Percentiles rank a stretch among this genome's conserved stretches.
Conservation (phyloP, 1,140 invertebrate genomes). For the Euwallacea similis region DNA sequence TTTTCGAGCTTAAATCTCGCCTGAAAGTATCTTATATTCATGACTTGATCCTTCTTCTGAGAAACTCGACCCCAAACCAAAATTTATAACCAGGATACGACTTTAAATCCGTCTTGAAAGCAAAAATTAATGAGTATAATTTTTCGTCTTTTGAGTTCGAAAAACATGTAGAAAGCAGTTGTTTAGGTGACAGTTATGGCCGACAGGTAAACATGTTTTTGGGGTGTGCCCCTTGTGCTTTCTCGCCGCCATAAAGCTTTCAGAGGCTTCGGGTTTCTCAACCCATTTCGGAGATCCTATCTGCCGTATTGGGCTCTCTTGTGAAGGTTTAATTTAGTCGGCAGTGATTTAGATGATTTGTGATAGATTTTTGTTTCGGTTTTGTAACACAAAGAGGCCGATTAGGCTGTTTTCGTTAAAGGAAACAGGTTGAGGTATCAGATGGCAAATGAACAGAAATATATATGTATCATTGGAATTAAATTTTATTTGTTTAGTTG, state of each 20-base stretch:
- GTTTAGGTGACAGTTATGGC: slow-evolving; percentile 19
- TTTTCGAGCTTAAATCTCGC: not conserved
- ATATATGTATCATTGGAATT: too few relatives aligned
- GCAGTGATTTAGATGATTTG: slow-evolving; percentile 25
- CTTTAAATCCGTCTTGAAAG: slow-evolving; percentile 12
- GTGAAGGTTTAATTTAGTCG: slow-evolving; percentile 29
- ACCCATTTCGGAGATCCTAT: slow-evolving; percentile 21
- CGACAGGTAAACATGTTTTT: slow-evolving; percentile 25
- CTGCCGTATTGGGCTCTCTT: slow-evolving; percentile 1
- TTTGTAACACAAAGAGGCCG: not conserved
- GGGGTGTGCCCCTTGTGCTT: slow-evolving; percentile 12
- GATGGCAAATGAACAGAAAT: too few relatives aligned
- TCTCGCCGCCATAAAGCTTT: slow-evolving; percentile 26
- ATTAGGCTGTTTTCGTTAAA: too few relatives aligned
- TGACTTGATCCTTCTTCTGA: too few relatives aligned
- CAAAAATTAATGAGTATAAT: slow-evolving; percentile 3
- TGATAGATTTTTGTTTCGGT: slow-evolving; percentile 8
- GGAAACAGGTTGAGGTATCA: too few relatives aligned
- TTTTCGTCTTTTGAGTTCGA: not conserved
- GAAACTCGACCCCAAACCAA: not conserved
- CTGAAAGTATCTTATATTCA: not conserved
- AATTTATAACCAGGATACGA: slow-evolving; percentile 9
- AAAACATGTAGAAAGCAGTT: slow-evolving; percentile 15
- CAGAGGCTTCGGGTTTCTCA: slow-evolving; percentile 18
- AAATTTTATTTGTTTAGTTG: too few relatives aligned